Evolutionary conservation across 1,140 invertebrate species (phyloP), one percentile per base, ranked within the genome.

Genomic region (Paracyclopina nana): DNA sequence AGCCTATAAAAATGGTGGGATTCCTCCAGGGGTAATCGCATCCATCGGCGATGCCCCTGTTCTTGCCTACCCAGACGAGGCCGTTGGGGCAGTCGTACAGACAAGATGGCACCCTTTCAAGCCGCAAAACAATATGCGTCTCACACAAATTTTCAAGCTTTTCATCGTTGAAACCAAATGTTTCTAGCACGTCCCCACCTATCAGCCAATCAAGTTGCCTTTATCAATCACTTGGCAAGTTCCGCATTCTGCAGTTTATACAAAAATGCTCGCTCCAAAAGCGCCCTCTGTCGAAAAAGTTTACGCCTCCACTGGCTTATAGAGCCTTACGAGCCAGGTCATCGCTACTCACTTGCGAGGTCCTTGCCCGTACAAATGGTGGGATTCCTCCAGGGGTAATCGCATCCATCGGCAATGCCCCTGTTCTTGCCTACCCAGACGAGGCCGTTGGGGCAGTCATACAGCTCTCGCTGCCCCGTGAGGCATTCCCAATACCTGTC

Each of bases 21-120:
- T 80, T 79, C 55, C 81, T 70, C 81, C 82, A 84, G 0, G 83
- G 82, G 60, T 86, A 86, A 65, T 86, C 82, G 58, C 83, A 85
- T 4, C 80, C 80, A 61, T 85, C 80, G 1, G 81, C 80, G 0
- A 85, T 80, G 2, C 82, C 82, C 24, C 80, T 68, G 59, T 84
- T 77, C 61, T 83, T 83, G 0, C 83, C 83, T 26, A 83, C 80
- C 65, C 82, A 90, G 2, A 86, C 83, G 25, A 87, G 64, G 6
- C 84, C 84, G 59, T 87, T 90, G 27, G 84, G 84, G 62, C 84
- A 90, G 65, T 86, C 81, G 62, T 82, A 84, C 27, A 83, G 66
- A n/a, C n/a, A n/a, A n/a, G n/a, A n/a, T n/a, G n/a, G n/a, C n/a
- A n/a, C n/a, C n/a, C n/a, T n/a, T n/a, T n/a, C n/a, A n/a, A n/a